A percentile compares a stretch with the other conserved stretches of the same genome.
These are phyloP conservation scores for Saguinus midas DNA, from an alignment of 2,113 vertebrate genomes.

Conservation along the genomic window DNA sequence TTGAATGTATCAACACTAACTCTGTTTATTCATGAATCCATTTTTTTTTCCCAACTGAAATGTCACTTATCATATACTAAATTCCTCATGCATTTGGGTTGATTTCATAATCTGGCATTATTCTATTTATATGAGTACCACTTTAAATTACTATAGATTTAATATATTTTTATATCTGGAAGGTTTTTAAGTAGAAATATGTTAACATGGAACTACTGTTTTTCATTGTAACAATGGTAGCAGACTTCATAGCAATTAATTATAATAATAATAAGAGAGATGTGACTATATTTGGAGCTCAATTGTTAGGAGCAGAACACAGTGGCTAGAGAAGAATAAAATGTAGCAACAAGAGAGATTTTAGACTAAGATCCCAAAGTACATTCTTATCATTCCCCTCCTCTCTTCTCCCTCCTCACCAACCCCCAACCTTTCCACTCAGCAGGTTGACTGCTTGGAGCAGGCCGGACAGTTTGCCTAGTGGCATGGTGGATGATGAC, in stretches of 20 bases:
- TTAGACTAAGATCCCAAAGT: background rate
- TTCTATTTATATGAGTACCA: background rate
- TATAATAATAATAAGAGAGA: background rate
- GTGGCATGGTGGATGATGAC: background rate
- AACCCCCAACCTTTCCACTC: background rate
- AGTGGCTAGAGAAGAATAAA: conserved; percentile 2
- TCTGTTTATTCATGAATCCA: background rate
- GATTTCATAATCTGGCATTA: background rate
- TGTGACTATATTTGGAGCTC: background rate
- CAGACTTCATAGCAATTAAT: background rate
- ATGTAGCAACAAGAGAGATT: background rate
- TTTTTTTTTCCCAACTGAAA: background rate
- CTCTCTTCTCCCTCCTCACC: rapidly evolving
- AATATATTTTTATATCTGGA: background rate
- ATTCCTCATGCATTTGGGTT: background rate
- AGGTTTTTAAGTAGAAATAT: background rate
- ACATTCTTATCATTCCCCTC: background rate
- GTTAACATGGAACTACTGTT: background rate
- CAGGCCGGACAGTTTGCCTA: background rate
- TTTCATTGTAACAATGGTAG: background rate
- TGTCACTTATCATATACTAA: background rate
- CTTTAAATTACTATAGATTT: background rate
- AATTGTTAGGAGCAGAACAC: background rate
- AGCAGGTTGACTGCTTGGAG: background rate
- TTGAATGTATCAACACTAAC: background rate